A percentile compares a stretch with the other conserved stretches of the same genome.
These are phyloP conservation scores for Gonioctena quinquepunctata DNA, from an alignment of 1,140 invertebrate genomes.

Conservation along the genomic window DNA sequence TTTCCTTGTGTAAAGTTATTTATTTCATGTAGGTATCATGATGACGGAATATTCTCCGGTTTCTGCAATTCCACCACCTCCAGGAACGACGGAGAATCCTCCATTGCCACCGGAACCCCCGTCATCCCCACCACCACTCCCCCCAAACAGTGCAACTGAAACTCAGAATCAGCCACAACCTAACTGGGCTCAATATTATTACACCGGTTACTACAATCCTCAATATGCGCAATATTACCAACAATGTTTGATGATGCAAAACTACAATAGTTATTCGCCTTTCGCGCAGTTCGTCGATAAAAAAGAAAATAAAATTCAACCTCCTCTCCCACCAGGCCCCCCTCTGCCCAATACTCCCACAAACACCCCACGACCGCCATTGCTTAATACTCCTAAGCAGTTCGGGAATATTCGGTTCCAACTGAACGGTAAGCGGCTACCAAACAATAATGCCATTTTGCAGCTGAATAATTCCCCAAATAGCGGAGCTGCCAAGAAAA, in stretches of 20 bases:
- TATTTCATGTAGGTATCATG: neutral
- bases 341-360: slow-evolving; percentile 20
- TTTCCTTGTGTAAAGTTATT: neutral
- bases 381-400: slow-evolving; percentile 40
- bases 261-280: neutral
- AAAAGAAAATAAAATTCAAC: slow-evolving; percentile 29
- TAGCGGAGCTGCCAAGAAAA: slow-evolving; percentile 70
- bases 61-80: slow-evolving; percentile 31
- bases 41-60: slow-evolving; percentile 14
- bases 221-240: slow-evolving; percentile 16
- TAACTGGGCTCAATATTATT: slow-evolving; percentile 20
- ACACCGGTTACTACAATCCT: slow-evolving; percentile 10
- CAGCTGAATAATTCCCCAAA: slow-evolving; percentile 47
- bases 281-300: slow-evolving; percentile 11
- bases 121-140: slow-evolving; percentile 5
- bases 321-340: slow-evolving; percentile 35
- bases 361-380: slow-evolving; percentile 21
- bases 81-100: slow-evolving; percentile 24
- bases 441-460: slow-evolving; percentile 34
- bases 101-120: slow-evolving; percentile 25
- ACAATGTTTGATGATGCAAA: neutral
- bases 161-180: slow-evolving; percentile 8
- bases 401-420: slow-evolving; percentile 45
- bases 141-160: neutral
- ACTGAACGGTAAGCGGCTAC: slow-evolving; percentile 40